These are phyloP conservation scores for Pissodes strobi DNA, from an alignment of 1,140 invertebrate species.

Conservation along the genomic window DNA sequence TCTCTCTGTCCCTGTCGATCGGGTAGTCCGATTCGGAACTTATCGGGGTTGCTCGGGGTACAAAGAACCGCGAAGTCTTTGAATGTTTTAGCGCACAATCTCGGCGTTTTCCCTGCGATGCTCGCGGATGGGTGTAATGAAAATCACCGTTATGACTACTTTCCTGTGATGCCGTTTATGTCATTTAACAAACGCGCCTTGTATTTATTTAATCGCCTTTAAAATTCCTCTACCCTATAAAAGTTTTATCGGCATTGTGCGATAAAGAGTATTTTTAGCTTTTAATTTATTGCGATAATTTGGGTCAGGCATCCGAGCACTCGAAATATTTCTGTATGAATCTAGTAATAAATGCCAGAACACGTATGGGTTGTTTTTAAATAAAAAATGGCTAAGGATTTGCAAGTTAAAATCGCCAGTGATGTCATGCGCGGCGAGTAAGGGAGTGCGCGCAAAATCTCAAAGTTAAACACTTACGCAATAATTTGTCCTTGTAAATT, in stretches of 20 bases:
- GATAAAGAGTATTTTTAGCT: no score
- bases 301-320: no score
- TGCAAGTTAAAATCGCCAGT: constrained; percentile 23
- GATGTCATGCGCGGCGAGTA: constrained; percentile 46
- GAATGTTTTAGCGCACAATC: constrained; percentile 43
- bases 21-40: constrained; percentile 41
- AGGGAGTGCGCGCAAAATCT: constrained; percentile 51
- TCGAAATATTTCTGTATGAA: no score
- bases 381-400: no score
- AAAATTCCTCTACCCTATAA: no score
- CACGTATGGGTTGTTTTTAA: no score
- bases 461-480: constrained; percentile 54
- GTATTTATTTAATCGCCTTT: constrained; percentile 10
- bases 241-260: no score
- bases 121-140: constrained; percentile 38
- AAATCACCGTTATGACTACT: constrained; percentile 46
- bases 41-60: constrained; percentile 53
- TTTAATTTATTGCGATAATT: no score
- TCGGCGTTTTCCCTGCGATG: constrained; percentile 37
- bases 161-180: constrained; percentile 41
- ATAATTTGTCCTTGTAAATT: constrained; percentile 52
- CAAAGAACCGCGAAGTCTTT: constrained; percentile 49
- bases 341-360: no score
- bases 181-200: constrained; percentile 27
- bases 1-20: constrained; percentile 37